Base-by-base conservation (phyloP, 2,888 invertebrate genomes). In the Acanthosepion esculentum region DNA sequence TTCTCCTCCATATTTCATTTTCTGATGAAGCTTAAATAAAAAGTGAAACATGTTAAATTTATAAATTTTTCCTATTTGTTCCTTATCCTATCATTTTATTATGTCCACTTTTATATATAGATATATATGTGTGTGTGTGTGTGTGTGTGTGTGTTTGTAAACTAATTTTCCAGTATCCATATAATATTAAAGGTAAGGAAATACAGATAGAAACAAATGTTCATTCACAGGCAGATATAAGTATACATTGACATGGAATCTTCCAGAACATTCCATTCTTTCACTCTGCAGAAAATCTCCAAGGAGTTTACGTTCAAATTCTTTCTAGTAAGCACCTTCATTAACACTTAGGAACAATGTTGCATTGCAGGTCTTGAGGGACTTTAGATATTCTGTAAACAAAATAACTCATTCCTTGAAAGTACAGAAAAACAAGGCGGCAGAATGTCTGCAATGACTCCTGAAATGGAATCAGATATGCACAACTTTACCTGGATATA, bases 401-500 rank as follows among this genome's bases (percentile, higher is more conserved):
- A n/a, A 78, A 78, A 78, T n/a, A n/a, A 78, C n/a, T n/a, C 10
- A 15, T 10, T 20, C 78, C 10, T n/a, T n/a, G 78, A n/a, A n/a
- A n/a, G 12, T 78, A 33, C n/a, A n/a, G n/a, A 4, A n/a, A 33
- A 78, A 78, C n/a, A 78, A 78, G n/a, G 78, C n/a, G 78, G 2
- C 78, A n/a, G 18, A 78, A n/a, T n/a, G 78, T 78, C 78, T 78
- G n/a, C n/a, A n/a, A 78, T n/a, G n/a, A 78, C 78, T 78, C 64
- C 64, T 78, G 15, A n/a, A 78, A 78, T 78, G 78, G n/a, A 78
- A n/a, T 78, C n/a, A 78, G 78, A 33, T 78, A 78, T 33, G 78
- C 78, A 78, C 12, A 78, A 78, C n/a, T 78, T 78, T 78, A 78
- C 78, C 78, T 78, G 78, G 78, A 78, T 78, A 78, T 78, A n/a